These are phyloP conservation scores for Sebastes jordani DNA, from an alignment of 2,797 vertebrate genomes.

Conservation along the genomic window DNA sequence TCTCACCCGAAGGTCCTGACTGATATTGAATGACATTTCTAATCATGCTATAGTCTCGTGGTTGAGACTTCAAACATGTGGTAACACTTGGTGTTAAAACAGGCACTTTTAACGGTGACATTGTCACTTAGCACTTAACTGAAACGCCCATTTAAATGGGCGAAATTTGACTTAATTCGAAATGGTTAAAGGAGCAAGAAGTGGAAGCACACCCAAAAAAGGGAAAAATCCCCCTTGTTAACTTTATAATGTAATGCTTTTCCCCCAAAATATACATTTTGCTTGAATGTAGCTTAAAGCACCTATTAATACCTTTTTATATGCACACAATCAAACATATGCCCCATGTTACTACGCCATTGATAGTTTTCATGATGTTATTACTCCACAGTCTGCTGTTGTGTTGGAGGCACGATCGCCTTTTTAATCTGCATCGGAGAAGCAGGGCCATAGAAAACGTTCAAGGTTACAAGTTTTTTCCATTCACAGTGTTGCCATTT, in stretches of 20 bases:
- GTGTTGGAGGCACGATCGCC: constrained; percentile 5
- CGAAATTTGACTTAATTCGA: constrained; percentile 22
- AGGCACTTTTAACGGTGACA: constrained; percentile 64
- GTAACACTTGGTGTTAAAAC: constrained; percentile 60
- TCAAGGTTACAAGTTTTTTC: constrained; percentile 24
- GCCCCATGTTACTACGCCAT: constrained; percentile 11
- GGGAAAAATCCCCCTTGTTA: constrained; percentile 43
- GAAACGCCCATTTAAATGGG: constrained; percentile 29
- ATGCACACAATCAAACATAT: constrained; percentile 49
- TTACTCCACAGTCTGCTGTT: constrained; percentile 33
- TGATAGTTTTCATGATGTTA: constrained; percentile 15
- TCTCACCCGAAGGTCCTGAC: constrained; percentile 39
- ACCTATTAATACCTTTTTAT: constrained; percentile 49
- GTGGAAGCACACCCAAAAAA: constrained; percentile 72
- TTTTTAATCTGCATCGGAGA: constrained; percentile 25
- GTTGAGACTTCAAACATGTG: constrained; percentile 59
- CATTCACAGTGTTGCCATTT: constrained; percentile 55
- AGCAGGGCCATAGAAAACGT: constrained; percentile 28
- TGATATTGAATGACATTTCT: constrained; percentile 52
- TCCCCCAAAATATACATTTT: constrained; percentile 27
- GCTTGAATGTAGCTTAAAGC: constrained; percentile 77
- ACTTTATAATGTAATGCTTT: constrained; percentile 33
- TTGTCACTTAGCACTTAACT: constrained; percentile 71
- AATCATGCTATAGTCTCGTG: constrained; percentile 41
- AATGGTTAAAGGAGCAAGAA: constrained; percentile 59